These are phyloP conservation scores for Macrotrachela quadricornifera DNA, from an alignment of 1,140 invertebrate species.

Conservation along the genomic window DNA sequence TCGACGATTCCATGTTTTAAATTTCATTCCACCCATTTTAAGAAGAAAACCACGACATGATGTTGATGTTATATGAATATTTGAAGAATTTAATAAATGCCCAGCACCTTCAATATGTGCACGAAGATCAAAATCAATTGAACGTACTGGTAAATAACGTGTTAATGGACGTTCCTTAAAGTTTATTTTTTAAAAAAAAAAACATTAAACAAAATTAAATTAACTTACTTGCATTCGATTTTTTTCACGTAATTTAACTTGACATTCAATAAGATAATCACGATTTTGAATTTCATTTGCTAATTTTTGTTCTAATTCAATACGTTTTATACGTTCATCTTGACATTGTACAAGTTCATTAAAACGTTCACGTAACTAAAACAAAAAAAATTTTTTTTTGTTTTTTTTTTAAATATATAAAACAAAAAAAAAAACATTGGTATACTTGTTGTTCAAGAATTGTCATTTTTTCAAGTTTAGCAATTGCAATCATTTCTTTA, in stretches of 20 bases:
- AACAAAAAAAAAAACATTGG: too few species aligned
- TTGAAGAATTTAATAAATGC: slow-evolving; percentile 72
- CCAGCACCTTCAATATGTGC: slow-evolving; percentile 76
- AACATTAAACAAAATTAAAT: not conserved
- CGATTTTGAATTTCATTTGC: not conserved
- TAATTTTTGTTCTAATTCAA: not conserved
- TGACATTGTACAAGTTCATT: not conserved
- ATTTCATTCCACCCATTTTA: slow-evolving; percentile 56
- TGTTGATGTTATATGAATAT: slow-evolving; percentile 53
- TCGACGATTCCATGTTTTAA: slow-evolving; percentile 76
- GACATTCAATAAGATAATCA: not conserved
- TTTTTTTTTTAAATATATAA: not conserved
- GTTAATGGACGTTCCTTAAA: slow-evolving; percentile 50
- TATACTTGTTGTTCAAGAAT: slow-evolving; percentile 1
- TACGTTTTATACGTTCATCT: not conserved
- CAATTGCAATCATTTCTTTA: not conserved
- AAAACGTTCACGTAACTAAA: not conserved
- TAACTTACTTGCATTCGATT: slow-evolving; percentile 1
- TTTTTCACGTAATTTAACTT: slow-evolving; percentile 2
- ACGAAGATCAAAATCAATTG: slow-evolving; percentile 58
- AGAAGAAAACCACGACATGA: slow-evolving; percentile 67
- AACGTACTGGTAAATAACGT: slow-evolving; percentile 66
- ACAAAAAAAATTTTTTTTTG: not conserved
- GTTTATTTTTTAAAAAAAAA: not conserved
- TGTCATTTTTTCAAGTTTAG: slow-evolving; percentile 2